Conservation (phyloP, 2,113 vertebrate species). For the Thunnus maccoyii region DNA sequence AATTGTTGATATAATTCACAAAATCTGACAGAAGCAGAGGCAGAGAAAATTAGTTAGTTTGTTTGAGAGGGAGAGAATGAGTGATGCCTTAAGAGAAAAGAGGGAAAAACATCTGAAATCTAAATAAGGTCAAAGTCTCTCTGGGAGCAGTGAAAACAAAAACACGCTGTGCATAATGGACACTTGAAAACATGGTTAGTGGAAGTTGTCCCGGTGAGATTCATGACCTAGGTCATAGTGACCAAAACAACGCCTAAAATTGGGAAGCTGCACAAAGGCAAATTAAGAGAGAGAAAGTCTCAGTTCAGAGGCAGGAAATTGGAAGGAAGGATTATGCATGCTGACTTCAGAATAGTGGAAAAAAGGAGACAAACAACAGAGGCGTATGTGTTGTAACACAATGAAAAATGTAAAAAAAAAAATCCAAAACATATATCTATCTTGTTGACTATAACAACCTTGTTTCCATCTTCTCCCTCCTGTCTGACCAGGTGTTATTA, state of each 20-base stretch:
- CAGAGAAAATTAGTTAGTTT: neutral
- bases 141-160: neutral
- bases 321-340: neutral
- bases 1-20: neutral
- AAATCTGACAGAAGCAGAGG: neutral
- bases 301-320: constrained; percentile 1
- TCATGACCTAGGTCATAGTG: constrained; percentile 49
- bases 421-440: no score
- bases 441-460: neutral
- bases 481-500: constrained; percentile 75
- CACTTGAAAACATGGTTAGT: constrained; percentile 8
- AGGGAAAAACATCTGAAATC: neutral
- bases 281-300: constrained; percentile 26
- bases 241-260: constrained; percentile 44
- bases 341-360: neutral
- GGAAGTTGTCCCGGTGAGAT: neutral
- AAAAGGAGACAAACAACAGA: neutral
- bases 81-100: neutral
- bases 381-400: neutral
- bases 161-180: neutral
- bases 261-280: neutral
- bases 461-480: constrained; percentile 9
- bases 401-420: neutral
- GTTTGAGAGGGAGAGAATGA: neutral
- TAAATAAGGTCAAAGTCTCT: neutral